Base-by-base conservation (phyloP, 2,888 invertebrate species). In the Xylophagus ater region DNA sequence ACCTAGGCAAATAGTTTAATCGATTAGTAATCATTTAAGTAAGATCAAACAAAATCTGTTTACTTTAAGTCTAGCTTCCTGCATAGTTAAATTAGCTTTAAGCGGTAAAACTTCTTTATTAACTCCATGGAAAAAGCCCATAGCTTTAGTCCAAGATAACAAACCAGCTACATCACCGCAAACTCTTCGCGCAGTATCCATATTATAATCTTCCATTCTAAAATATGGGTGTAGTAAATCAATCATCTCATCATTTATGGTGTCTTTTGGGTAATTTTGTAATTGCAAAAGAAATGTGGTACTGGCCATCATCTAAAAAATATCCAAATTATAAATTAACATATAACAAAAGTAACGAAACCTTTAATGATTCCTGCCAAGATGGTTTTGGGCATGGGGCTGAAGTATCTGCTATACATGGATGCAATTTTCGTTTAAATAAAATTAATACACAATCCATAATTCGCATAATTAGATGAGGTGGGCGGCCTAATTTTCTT, bases 131-230 rank as follows among this genome's bases (percentile, higher is more conserved):
- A 96, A 96, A 63, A 90, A 89, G 1, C 83, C 79, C 92, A 92
- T 92, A 2, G 92, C 90, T 63, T 89, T 88, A 0, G 94, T 94
- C 96, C 96, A 96, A 0, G 92, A 90, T 3, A 90, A 65, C 9
- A 96, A 68, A 3, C 96, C 96, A 10, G 96, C 93, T 0, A 96
- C 94, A 57, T 96, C 94, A 37, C 94, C 94, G 58, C 94, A 96
- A 4, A 94, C 94, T 47, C 93, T 72, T 57, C 89, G 83, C 0
- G 96, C 96, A 38, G 85, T 92, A 54, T 96, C 94, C 85, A 94
- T 87, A 57, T 88, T 90, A 60, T 94, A 96, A 62, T 96, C 94
- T 53, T 93, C 93, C 89, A 90, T 89, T 59, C 81, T 79, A 53
- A 92, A 88, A 62, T 93, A 96, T 0, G 93, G 92, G 48, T 80